These are phyloP conservation scores for Calliopum simillimum DNA, from an alignment of 2,888 invertebrate genomes.

Conservation along the genomic window DNA sequence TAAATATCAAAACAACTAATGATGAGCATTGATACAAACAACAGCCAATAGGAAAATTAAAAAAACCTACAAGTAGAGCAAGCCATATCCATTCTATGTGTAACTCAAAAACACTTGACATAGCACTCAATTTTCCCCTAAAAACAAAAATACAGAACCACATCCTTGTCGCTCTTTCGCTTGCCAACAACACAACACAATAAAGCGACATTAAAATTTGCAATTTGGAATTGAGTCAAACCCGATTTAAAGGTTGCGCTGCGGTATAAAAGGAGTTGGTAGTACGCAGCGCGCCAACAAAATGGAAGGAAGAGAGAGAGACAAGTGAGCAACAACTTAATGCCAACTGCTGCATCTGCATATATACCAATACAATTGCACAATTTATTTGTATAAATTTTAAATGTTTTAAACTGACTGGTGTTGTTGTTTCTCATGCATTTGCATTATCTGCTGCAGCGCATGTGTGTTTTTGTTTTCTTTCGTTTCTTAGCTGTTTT, in stretches of 20 bases:
- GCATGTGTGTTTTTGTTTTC: neutral
- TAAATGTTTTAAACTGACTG: slow-evolving; percentile 19
- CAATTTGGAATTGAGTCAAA: slow-evolving; percentile 33
- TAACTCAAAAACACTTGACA: slow-evolving; percentile 46
- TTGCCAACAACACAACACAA: no score
- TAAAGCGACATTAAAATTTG: slow-evolving; percentile 20
- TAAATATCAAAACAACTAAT: no score
- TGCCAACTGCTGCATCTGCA: slow-evolving; percentile 9
- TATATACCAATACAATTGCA: slow-evolving; percentile 3
- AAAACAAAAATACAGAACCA: no score
- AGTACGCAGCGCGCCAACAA: neutral
- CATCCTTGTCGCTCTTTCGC: no score
- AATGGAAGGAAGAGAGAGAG: slow-evolving; percentile 24
- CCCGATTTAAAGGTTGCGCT: slow-evolving; percentile 12
- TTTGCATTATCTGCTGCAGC: neutral
- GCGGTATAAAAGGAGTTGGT: neutral
- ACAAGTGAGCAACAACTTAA: slow-evolving; percentile 32
- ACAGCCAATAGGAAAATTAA: no score
- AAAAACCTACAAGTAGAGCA: no score
- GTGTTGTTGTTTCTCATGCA: neutral
- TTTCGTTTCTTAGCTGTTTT: neutral
- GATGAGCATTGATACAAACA: no score
- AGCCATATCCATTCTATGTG: no score
- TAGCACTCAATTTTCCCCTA: slow-evolving; percentile 33
- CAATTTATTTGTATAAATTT: slow-evolving; percentile 31